Conservation (phyloP, 2,888 invertebrate species). For the Sturmia bella region DNA sequence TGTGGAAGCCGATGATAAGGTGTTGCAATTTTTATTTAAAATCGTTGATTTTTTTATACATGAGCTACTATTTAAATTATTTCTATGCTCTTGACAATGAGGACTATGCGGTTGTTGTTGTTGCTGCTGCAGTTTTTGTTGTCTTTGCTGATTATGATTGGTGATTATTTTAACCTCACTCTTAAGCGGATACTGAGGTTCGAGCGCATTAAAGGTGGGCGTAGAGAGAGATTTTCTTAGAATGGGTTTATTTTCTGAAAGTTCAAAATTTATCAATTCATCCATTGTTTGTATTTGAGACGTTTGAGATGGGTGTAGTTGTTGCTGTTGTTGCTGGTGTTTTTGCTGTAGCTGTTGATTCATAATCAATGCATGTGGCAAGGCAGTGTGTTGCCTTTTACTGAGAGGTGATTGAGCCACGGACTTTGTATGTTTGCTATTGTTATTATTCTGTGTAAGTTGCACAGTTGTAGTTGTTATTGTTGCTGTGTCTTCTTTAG, state of each 20-base stretch:
- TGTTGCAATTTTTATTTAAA: slow-evolving; percentile 43
- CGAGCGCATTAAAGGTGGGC: slow-evolving; percentile 60
- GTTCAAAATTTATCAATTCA: slow-evolving; percentile 49
- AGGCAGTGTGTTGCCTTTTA: slow-evolving; percentile 61
- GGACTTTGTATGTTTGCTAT: slow-evolving; percentile 42
- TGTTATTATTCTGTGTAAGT: slow-evolving; percentile 41
- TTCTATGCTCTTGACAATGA: slow-evolving; percentile 47
- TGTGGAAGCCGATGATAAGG: slow-evolving; percentile 22
- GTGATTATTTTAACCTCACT: slow-evolving; percentile 51
- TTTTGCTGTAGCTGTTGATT: slow-evolving; percentile 65
- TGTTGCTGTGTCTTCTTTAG: slow-evolving; percentile 67
- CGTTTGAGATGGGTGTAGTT: slow-evolving; percentile 38
- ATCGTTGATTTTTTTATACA: slow-evolving; percentile 40
- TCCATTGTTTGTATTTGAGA: slow-evolving; percentile 56
- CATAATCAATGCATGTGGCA: slow-evolving; percentile 56
- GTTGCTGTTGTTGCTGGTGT: slow-evolving; percentile 56
- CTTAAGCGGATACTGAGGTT: slow-evolving; percentile 52
- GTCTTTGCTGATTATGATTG: slow-evolving; percentile 46
- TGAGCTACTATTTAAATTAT: slow-evolving; percentile 30
- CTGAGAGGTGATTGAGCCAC: slow-evolving; percentile 60
- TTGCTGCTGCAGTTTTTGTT: slow-evolving; percentile 22
- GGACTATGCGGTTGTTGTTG: slow-evolving; percentile 22
- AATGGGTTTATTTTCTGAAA: slow-evolving; percentile 69
- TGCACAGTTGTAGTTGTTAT: slow-evolving; percentile 57
- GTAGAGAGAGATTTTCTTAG: slow-evolving; percentile 69